These are phyloP conservation scores for Orthosia incerta DNA, from an alignment of 2,888 invertebrate genomes.

Conservation along the genomic window DNA sequence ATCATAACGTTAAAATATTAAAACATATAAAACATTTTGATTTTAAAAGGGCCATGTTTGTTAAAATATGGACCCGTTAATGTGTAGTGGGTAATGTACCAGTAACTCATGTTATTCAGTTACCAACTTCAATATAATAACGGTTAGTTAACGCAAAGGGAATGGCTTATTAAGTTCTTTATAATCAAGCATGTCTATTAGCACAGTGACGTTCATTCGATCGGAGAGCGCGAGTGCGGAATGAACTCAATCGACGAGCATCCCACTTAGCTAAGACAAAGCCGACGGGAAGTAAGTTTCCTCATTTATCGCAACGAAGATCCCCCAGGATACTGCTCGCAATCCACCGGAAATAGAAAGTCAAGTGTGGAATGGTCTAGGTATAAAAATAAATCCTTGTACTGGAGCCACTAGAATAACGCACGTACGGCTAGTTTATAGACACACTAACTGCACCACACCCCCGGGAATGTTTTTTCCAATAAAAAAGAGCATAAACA, in stretches of 20 bases:
- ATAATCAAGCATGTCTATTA: constrained; percentile 51
- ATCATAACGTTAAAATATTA: constrained; percentile 67
- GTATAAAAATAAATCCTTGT: constrained; percentile 77
- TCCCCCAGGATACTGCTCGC: constrained; percentile 79
- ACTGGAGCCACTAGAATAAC: constrained; percentile 64
- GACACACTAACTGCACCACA: constrained; percentile 46
- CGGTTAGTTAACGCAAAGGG: constrained; percentile 7
- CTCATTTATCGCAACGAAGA: constrained; percentile 82
- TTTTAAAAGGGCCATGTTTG: constrained; percentile 11
- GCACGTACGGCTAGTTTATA: constrained; percentile 60
- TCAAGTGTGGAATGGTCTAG: constrained; percentile 82
- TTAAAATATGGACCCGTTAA: constrained; percentile 4
- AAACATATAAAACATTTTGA: constrained; percentile 53
- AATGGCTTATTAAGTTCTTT: constrained; percentile 44
- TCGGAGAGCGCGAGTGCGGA: constrained; percentile 58
- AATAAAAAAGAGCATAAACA: constrained; percentile 53
- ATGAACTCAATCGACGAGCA: constrained; percentile 72
- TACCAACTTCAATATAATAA: neutral
- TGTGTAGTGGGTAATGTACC: neutral
- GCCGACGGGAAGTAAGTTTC: constrained; percentile 79
- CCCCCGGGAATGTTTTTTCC: constrained; percentile 34
- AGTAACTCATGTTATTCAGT: neutral
- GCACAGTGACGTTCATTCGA: constrained; percentile 44
- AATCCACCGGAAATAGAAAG: constrained; percentile 86
- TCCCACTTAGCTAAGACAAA: constrained; percentile 80